Conservation (phyloP, 2,888 invertebrate genomes). For the Xylota segnis region DNA sequence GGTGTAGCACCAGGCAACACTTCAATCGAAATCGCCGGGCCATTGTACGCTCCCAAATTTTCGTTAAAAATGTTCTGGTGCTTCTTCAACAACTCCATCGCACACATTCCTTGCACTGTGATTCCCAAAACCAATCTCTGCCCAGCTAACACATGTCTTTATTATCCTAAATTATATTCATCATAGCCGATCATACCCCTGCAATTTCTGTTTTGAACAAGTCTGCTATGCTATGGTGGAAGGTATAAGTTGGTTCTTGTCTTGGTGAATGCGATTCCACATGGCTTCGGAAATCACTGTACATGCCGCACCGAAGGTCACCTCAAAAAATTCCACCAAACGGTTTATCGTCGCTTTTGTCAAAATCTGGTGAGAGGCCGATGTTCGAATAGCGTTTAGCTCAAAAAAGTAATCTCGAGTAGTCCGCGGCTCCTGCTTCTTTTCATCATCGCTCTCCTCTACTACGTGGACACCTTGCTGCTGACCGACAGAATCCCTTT, state of each 20-base stretch:
- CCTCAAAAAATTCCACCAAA: too few relatives aligned
- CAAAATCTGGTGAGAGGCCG: too few relatives aligned
- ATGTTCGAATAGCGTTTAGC: too few relatives aligned
- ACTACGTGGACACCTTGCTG: background rate
- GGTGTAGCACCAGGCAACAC: slow-evolving; percentile 9
- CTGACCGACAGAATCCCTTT: background rate
- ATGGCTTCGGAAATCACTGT: slow-evolving; percentile 8
- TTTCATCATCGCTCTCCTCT: background rate
- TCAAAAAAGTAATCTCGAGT: background rate
- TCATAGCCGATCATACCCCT: slow-evolving; percentile 7
- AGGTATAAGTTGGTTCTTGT: background rate
- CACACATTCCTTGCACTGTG: background rate
- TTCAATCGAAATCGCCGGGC: slow-evolving; percentile 34
- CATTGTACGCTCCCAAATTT: slow-evolving; percentile 26
- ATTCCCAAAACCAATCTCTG: slow-evolving; percentile 13
- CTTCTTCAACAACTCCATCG: background rate
- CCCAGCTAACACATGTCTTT: background rate
- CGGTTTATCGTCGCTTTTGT: too few relatives aligned
- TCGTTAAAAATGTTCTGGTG: background rate
- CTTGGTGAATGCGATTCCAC: slow-evolving; percentile 14
- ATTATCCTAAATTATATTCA: background rate
- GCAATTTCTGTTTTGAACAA: slow-evolving; percentile 22
- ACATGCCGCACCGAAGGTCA: too few relatives aligned
- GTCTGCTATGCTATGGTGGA: slow-evolving; percentile 23
- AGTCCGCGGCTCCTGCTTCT: slow-evolving; percentile 1